Evolutionary conservation across 2,113 vertebrate genomes (phyloP).

Genomic region (Epinephelus lanceolatus): DNA sequence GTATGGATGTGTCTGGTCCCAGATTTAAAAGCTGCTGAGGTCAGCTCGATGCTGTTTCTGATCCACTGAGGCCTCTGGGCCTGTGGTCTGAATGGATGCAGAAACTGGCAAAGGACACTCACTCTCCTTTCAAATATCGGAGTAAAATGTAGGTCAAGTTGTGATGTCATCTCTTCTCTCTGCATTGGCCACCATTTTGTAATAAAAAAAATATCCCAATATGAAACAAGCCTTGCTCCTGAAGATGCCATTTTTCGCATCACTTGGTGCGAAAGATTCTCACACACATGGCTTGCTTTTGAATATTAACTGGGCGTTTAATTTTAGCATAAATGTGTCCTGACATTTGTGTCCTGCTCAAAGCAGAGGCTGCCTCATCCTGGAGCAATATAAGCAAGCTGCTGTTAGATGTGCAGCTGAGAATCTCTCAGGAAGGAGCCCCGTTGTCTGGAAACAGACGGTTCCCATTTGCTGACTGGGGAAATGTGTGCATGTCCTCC

Average conservation of each 20-base stretch:
- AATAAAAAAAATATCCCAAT: background rate
- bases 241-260: constrained; percentile 8
- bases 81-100: constrained; percentile 44
- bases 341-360: constrained; percentile 47
- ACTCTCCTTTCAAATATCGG: constrained; percentile 54
- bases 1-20: constrained; percentile 46
- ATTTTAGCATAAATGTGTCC: constrained; percentile 33
- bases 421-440: constrained; percentile 73
- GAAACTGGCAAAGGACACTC: constrained; percentile 54
- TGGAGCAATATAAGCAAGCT: constrained; percentile 33
- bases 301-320: constrained; percentile 22
- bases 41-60: constrained; percentile 54
- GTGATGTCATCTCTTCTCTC: constrained; percentile 63
- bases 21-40: constrained; percentile 58
- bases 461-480: constrained; percentile 77
- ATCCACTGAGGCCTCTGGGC: constrained; percentile 38
- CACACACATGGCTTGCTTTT: constrained; percentile 4
- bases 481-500: constrained; percentile 68
- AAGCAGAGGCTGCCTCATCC: constrained; percentile 40
- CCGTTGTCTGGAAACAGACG: constrained; percentile 78
- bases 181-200: constrained; percentile 69
- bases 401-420: constrained; percentile 50
- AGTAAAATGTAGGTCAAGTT: constrained; percentile 73
- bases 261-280: background rate
- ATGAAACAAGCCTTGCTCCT: constrained; percentile 10